Base-by-base conservation (phyloP, 1,140 invertebrate species). In the Anastrepha obliqua region DNA sequence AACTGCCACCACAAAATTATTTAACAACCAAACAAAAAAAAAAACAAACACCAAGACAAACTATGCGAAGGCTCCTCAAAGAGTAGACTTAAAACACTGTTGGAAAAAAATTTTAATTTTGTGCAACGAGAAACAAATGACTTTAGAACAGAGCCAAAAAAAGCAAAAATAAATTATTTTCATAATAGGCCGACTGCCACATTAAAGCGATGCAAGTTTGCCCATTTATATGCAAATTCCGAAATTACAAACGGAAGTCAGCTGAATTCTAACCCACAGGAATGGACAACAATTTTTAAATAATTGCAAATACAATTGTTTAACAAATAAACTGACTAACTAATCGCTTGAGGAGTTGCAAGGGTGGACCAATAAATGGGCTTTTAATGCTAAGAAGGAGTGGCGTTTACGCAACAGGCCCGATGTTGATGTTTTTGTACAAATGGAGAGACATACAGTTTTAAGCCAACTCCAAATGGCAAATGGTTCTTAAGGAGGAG, bases 161-260 rank as follows among this genome's bases (percentile, higher is more conserved):
- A 9, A 9, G 6, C 29, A 67, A 5, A 55, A 20, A 67, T 42
- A 67, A 20, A 29, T 0, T 55, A 2, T 13, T 5, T 13, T 67
- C 13, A 67, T 20, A 42, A 67, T 39, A 42, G 4, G 9, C 64
- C 64, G 29, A 67, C 20, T 39, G 64, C 64, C 7, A 87, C 86
- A 87, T 64, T 20, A 39, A 87, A 87, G 15, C 60, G 47, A 39
- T 51, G 65, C 11, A 87, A 87, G 62, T 87, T 65, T 64, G 44
- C 29, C 55, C 86, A 59, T 87, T 87, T 87, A 8, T 67, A 87
- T 87, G 86, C 62, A 87, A 87, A 87, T 87, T 55, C 17, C 0
- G 29, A 87, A 87, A 67, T 55, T 67, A 11, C 39, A 13, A 67
- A 20, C 20, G 39, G 29, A 20, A 29, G 7, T 8, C 7, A 11